phyloP scores from a whole-genome alignment of 2,888 invertebrate genomes.

The Cerastoderma edule region DNA sequence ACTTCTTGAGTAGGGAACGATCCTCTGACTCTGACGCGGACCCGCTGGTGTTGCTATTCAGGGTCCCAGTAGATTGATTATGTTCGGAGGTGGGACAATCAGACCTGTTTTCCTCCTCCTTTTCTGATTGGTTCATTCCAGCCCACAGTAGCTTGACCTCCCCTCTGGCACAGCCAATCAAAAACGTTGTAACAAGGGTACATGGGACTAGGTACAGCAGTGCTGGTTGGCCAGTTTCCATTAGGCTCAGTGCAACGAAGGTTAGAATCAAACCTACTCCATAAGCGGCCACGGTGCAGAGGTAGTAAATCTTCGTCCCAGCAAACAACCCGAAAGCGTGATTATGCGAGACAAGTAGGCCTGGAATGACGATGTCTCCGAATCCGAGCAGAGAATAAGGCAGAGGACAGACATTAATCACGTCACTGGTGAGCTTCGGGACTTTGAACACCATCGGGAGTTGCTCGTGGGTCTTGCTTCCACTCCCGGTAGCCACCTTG shows the following conservation, averaged over 20 bases:
- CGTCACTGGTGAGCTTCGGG: slow-evolving; percentile 82
- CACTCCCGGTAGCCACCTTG: slow-evolving; percentile 85
- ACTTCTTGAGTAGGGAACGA: too few species aligned
- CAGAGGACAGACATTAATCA: slow-evolving; percentile 75
- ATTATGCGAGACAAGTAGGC: slow-evolving; percentile 85
- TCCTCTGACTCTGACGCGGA: too few species aligned
- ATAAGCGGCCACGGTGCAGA: slow-evolving; percentile 84
- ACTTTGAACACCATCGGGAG: slow-evolving; percentile 86
- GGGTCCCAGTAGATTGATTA: slow-evolving; percentile 9
- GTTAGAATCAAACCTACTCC: slow-evolving; percentile 85
- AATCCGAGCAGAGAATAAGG: slow-evolving; percentile 85
- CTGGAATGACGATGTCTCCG: slow-evolving; percentile 86
- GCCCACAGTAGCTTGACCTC: slow-evolving; percentile 78
- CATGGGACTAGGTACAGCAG: slow-evolving; percentile 86
- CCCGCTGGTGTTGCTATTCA: slow-evolving; percentile 9
- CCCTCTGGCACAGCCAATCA: slow-evolving; percentile 80
- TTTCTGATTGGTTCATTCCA: slow-evolving; percentile 49
- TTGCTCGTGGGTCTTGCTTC: slow-evolving; percentile 67
- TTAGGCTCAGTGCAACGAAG: slow-evolving; percentile 85
- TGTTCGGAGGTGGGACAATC: neutral
- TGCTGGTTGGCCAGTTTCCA: slow-evolving; percentile 86
- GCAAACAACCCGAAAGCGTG: slow-evolving; percentile 84
- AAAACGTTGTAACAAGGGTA: slow-evolving; percentile 83
- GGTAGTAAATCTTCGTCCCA: slow-evolving; percentile 83
- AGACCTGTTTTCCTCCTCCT: neutral